Evolutionary conservation across 2,113 vertebrate genomes (phyloP).

Genomic region (Dasyprocta punctata): DNA sequence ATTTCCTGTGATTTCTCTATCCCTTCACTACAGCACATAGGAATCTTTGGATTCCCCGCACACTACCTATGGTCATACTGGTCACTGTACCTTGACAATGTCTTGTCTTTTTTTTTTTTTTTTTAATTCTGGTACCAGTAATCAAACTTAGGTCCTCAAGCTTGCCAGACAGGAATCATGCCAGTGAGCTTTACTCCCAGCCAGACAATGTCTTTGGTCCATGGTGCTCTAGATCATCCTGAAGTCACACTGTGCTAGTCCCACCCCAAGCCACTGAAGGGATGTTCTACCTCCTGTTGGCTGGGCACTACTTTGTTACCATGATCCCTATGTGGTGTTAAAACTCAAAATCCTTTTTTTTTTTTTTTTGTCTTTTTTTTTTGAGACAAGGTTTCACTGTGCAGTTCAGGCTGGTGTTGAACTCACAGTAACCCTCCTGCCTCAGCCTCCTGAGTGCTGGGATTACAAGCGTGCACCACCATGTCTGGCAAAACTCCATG

Average conservation of each 20-base stretch:
- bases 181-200: background rate
- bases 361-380: too few species aligned
- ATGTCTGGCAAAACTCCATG: too few species aligned
- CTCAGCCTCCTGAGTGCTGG: too few species aligned
- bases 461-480: too few species aligned
- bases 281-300: background rate
- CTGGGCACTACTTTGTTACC: background rate
- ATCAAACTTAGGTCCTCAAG: background rate
- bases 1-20: background rate
- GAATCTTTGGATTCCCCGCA: background rate
- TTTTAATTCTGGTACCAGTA: background rate
- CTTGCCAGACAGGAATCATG: background rate
- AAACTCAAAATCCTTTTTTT: background rate
- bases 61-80: background rate
- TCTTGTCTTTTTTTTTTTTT: background rate
- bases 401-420: too few species aligned
- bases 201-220: background rate
- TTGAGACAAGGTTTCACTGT: too few species aligned
- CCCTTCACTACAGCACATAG: background rate
- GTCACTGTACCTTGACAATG: background rate
- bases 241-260: background rate
- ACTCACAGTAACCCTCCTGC: too few species aligned
- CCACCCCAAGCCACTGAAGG: background rate
- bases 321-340: accelerated
- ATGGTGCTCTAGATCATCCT: background rate